Evolutionary conservation across 2,797 vertebrate genomes (phyloP).

Genomic region (Sarcoramphus papa): DNA sequence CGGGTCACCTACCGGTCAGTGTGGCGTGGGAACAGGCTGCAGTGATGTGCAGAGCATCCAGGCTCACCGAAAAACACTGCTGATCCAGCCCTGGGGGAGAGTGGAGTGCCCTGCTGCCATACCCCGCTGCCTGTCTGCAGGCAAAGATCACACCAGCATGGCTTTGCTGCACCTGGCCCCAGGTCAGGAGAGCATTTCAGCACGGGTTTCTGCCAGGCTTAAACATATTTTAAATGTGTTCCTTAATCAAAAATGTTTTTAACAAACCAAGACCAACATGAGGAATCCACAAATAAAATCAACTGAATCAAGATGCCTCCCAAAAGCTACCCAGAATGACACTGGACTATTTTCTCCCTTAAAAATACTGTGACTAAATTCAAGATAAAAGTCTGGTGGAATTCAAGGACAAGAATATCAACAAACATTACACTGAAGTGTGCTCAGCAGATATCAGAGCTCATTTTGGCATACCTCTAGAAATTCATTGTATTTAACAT

Average conservation of each 20-base stretch:
- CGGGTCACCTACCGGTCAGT: neutral
- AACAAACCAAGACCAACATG: neutral
- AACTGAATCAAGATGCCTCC: neutral
- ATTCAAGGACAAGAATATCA: neutral
- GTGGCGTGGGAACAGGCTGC: neutral
- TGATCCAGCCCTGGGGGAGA: neutral
- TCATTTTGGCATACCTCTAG: neutral
- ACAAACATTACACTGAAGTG: neutral
- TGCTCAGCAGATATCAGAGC: neutral
- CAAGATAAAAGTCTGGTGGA: neutral
- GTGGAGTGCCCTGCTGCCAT: neutral
- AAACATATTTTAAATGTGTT: neutral
- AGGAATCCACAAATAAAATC: neutral
- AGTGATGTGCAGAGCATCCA: neutral
- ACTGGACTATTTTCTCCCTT: neutral
- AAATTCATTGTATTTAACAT: neutral
- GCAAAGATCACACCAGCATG: rapidly evolving
- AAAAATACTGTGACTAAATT: neutral
- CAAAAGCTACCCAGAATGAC: neutral
- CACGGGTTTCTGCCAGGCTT: neutral
- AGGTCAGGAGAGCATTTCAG: neutral
- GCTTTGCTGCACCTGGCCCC: neutral
- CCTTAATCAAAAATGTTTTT: neutral
- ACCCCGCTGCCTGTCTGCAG: rapidly evolving
- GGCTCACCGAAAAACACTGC: neutral